Evolutionary conservation across 2,797 vertebrate genomes (phyloP), one percentile per base, ranked within the genome.

Genomic region (Nannoperca obscura): DNA sequence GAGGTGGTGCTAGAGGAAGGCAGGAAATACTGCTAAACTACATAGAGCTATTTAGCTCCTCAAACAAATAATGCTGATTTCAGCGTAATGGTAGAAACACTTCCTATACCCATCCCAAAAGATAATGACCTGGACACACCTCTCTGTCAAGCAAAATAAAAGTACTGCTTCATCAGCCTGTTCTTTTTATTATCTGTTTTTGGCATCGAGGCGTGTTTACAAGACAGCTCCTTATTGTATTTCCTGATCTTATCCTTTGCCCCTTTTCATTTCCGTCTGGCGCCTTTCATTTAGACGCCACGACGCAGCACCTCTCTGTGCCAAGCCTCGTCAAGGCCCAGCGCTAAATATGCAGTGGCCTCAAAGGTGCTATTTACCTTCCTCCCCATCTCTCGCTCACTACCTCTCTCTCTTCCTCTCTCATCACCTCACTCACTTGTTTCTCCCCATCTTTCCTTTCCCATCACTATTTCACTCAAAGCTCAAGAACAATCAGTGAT

Each of bases 201-300:
- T 91, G 84, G 86, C 87, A 94, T 94, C 82, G 15, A 68, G 81
- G 78, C 69, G 74, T 94, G 94, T 95, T 93, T 92, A 94, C 93
- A 93, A 92, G 91, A 90, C 93, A 86, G 91, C 87, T 89, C 80
- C 89, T 93, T 90, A 92, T 95, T 94, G 91, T 91, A 72, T 93
- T 92, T 91, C 76, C 84, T 71, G 91, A 94, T 94, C 86, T 94
- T 95, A 94, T 95, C 93, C 87, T 64, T 71, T 86, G 81, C 83
- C 88, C 80, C 49, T 80, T 95, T 95, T 94, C 91, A 94, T 95
- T 95, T 95, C 94, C 93, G 91, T 76, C 87, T 79, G 80, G 83
- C 49, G 30, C 89, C 75, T 92, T 94, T 94, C 90, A 94, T 95
- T 94, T 89, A 81, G 89, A 86, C 69, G 77, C 89, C 47, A 53